phyloP scores from a whole-genome alignment of 2,113 vertebrate genomes.

The Bucco capensis region DNA sequence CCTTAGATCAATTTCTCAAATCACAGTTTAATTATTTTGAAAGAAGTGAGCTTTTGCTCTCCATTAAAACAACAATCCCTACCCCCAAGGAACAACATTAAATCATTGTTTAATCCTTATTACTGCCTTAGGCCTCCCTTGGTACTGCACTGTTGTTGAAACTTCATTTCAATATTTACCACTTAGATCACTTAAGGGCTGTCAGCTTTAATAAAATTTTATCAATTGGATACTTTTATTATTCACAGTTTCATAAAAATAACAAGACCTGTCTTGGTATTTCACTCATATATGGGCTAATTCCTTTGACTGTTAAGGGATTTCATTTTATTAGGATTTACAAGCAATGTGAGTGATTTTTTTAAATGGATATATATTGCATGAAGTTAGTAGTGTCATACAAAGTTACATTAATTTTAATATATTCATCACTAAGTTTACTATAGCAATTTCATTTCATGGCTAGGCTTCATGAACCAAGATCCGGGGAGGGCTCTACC shows the following conservation, averaged over 20 bases:
- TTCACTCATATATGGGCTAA: conserved; percentile 73
- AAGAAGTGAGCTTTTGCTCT: conserved; percentile 67
- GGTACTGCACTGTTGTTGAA: conserved; percentile 67
- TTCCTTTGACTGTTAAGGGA: conserved; percentile 74
- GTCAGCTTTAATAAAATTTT: conserved; percentile 86
- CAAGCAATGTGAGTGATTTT: conserved; percentile 45
- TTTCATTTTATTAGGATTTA: conserved; percentile 75
- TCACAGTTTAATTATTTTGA: conserved; percentile 82
- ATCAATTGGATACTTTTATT: conserved; percentile 86
- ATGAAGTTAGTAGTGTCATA: background rate
- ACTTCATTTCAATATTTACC: conserved; percentile 88
- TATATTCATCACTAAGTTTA: background rate
- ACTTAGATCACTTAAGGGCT: conserved; percentile 88
- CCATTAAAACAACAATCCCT: conserved; percentile 59
- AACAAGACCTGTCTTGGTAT: conserved; percentile 73
- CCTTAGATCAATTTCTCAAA: conserved; percentile 73
- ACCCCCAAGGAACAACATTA: conserved; percentile 68
- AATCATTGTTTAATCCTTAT: conserved; percentile 81
- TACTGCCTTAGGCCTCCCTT: conserved; percentile 69
- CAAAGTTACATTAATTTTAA: conserved; percentile 12
- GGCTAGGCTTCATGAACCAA: too few species aligned
- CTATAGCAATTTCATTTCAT: too few species aligned
- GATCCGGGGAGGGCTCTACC: too few species aligned
- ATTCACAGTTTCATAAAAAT: conserved; percentile 82
- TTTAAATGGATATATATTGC: conserved; percentile 9